Conservation (phyloP, 2,888 invertebrate species). For the Heteromyza rotundicornis region DNA sequence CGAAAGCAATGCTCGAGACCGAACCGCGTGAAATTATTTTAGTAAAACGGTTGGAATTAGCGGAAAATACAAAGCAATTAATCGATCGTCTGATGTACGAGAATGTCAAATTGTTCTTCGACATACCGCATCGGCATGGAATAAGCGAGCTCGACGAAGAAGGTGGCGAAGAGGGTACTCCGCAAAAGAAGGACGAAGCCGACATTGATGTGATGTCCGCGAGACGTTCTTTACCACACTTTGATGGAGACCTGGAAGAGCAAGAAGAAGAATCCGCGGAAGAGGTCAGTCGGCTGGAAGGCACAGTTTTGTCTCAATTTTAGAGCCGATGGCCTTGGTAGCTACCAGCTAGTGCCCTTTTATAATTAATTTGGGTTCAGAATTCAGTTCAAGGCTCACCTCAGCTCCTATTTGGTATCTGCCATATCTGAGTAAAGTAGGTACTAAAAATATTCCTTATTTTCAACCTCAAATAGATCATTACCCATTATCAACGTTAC, state of each 20-base stretch:
- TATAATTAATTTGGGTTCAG: too few relatives aligned
- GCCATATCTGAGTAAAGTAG: slow-evolving; percentile 1
- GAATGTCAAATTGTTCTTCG: slow-evolving; percentile 75
- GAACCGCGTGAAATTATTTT: slow-evolving; percentile 45
- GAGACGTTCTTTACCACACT: too few relatives aligned
- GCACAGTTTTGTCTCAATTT: too few relatives aligned
- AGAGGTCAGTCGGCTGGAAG: slow-evolving; percentile 9
- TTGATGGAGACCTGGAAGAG: slow-evolving; percentile 17
- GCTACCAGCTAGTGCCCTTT: too few relatives aligned
- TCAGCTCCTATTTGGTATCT: neutral
- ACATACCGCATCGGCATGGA: slow-evolving; percentile 56
- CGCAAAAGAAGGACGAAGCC: slow-evolving; percentile 24
- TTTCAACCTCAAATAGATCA: slow-evolving; percentile 17
- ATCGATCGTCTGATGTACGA: slow-evolving; percentile 68
- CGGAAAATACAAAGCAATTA: slow-evolving; percentile 65
- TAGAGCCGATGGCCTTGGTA: too few relatives aligned
- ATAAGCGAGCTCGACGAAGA: slow-evolving; percentile 36
- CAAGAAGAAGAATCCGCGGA: slow-evolving; percentile 17
- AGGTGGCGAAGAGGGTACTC: slow-evolving; percentile 8
- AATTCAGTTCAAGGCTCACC: too few relatives aligned
- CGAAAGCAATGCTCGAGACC: slow-evolving; percentile 66
- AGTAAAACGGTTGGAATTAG: slow-evolving; percentile 53
- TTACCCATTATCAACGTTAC: slow-evolving; percentile 37
- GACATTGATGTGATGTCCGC: slow-evolving; percentile 17
- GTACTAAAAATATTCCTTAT: slow-evolving; percentile 12